phyloP scores from a whole-genome alignment of 2,888 invertebrate species.

The Mythimna vitellina region DNA sequence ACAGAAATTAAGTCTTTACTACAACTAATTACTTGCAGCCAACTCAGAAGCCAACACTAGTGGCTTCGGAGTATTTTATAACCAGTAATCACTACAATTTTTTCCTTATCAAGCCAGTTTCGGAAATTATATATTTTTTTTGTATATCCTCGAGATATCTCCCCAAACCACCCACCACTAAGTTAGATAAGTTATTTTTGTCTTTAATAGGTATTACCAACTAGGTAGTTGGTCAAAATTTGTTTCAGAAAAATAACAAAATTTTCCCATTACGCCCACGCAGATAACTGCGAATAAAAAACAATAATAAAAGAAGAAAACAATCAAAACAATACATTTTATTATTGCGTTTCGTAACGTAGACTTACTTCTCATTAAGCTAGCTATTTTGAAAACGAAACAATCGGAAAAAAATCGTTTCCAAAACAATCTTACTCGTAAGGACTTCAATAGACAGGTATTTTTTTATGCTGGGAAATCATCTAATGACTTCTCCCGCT shows the following conservation, averaged over 20 bases:
- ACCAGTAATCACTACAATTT: neutral
- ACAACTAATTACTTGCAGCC: no score
- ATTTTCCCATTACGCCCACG: conserved; percentile 2
- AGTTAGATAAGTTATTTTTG: neutral
- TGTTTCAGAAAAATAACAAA: conserved; percentile 1
- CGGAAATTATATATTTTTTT: neutral
- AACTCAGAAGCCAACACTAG: neutral
- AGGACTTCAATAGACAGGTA: neutral
- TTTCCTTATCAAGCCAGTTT: neutral
- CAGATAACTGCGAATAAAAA: neutral
- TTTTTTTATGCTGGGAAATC: no score
- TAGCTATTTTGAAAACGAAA: conserved; percentile 21
- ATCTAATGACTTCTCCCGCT: no score
- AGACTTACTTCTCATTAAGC: conserved; percentile 22
- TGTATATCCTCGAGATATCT: neutral
- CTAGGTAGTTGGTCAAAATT: neutral
- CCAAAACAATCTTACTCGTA: conserved; percentile 22
- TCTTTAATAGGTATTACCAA: no score
- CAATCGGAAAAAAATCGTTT: neutral
- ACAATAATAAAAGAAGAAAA: conserved; percentile 15
- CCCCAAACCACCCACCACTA: neutral
- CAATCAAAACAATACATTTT: conserved; percentile 8
- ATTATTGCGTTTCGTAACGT: neutral
- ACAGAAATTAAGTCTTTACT: neutral
- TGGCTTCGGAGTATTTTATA: no score